Base-by-base conservation (phyloP, 1,140 invertebrate species). In the Penaeus japonicus region DNA sequence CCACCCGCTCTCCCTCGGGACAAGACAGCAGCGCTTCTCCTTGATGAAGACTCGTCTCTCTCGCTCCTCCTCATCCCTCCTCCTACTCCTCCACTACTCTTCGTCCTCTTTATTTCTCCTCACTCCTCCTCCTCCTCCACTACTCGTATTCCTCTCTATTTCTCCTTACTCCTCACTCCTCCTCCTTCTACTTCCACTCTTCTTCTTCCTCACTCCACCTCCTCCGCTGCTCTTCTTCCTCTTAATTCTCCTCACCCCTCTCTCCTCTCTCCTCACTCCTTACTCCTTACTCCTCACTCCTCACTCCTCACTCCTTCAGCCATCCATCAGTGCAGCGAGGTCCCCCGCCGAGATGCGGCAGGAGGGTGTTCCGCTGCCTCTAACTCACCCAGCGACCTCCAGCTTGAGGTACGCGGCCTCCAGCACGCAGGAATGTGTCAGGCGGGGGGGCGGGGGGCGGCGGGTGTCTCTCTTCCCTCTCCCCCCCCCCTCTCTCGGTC, bases 351-450 rank as follows among this genome's bases (percentile, higher is more conserved):
- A 47, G 47, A 15, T 47, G 47, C 47, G 47, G 47, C 15, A 12
- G 47, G 47, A 47, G 47, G 47, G 47, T 47, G 47, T 47, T 47
- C 47, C 47, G 47, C 47, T 47, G 47, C 47, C 47, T 47, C 10
- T 47, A 47, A 47, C 4, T 47, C 47, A 47, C 47, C 47, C 47
- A 47, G 47, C 47, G 47, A 15, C 47, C 47, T 47, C 47, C 47
- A 47, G 10, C 27, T 78, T 24, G 84, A 85, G 73, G 85, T 87
- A 39, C 39, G n/a, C n/a, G 77, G 32, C 80, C 84, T 70, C 55
- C 22, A 78, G 47, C 47, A 47, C 47, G 47, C 47, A 39, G 75
- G 55, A 54, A 70, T 27, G 55, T 54, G 86, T 87, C 79, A 62
- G 59, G 55, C 30, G 62, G 27, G 62, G 4, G 35, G 30, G 55